phyloP scores from a whole-genome alignment of 2,888 invertebrate species.

The Steinernema carpocapsae region DNA sequence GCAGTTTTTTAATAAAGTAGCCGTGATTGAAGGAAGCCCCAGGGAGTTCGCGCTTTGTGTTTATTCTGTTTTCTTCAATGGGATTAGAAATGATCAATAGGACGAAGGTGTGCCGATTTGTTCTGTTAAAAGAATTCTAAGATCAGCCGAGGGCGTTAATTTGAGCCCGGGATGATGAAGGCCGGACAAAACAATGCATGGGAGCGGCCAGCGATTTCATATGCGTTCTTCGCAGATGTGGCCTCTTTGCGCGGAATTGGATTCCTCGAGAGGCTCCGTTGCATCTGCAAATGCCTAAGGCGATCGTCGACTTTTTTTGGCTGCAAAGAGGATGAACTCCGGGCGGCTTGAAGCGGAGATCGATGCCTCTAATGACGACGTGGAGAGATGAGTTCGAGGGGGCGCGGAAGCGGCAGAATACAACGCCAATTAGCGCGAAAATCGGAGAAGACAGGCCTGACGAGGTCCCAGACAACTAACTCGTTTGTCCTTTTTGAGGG shows the following conservation, averaged over 20 bases:
- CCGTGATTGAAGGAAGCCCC: no score
- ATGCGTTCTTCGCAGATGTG: conserved; percentile 4
- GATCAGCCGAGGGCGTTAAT: no score
- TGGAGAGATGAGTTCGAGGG: background rate
- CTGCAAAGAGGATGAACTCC: background rate
- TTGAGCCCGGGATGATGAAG: no score
- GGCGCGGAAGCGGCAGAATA: background rate
- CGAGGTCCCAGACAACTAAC: background rate
- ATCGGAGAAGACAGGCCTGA: conserved; percentile 15
- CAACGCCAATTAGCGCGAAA: conserved; percentile 31
- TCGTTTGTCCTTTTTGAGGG: conserved; percentile 17
- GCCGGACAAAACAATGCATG: no score
- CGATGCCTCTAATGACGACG: conserved; percentile 29
- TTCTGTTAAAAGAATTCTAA: no score
- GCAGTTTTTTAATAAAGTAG: no score
- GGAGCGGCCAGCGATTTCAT: background rate
- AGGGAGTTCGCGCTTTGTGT: no score
- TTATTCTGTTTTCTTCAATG: no score
- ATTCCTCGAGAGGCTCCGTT: conserved; percentile 1
- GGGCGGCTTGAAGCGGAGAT: background rate
- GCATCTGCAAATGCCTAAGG: conserved; percentile 25
- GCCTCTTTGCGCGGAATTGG: conserved; percentile 18
- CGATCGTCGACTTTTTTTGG: conserved; percentile 14
- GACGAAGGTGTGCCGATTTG: no score
- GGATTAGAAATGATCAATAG: no score